Base-by-base conservation (phyloP, 2,888 invertebrate species). In the Conus canariensis region DNA sequence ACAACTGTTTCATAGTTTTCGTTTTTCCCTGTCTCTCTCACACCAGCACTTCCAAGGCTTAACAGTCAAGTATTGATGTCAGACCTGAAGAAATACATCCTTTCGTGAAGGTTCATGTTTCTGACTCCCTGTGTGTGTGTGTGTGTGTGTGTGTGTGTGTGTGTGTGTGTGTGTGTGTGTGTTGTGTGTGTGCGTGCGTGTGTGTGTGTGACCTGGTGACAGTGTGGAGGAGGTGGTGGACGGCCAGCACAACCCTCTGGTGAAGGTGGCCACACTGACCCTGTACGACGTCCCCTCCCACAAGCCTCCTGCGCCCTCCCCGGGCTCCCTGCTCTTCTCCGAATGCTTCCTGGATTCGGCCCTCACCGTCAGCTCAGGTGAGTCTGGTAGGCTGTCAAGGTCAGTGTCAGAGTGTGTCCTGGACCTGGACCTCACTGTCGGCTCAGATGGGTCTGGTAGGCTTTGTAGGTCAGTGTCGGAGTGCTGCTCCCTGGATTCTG, bases 311-410 rank as follows among this genome's bases (percentile, higher is more conserved):
- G 93, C 93, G 10, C 88, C 91, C 58, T 77, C 64, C 14, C 82
- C 67, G 7, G 95, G 95, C 5, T 95, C 95, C 22, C 91, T 96
- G 59, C 91, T 93, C n/a, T 96, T 95, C 92, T 94, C 94, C 14
- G 96, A 96, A 87, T 93, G 95, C 10, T 96, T 96, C 92, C 90
- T 95, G 14, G 95, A 95, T 83, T 95, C 95, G n/a, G 92, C 92
- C 45, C 92, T 96, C 58, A 90, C 88, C n/a, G 92, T 94, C 16
- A 88, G 89, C 25, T 90, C 92, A 90, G 95, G 95, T 95, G 85
- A 56, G 90, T 89, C 64, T 14, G 64, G 64, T n/a, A 64, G 25
- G n/a, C 45, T 88, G 12, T 64, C 64, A 45, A 45, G 4, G 45
- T 45, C 45, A 45, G 45, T 45, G 45, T 94, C 94, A 10, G 96